Conservation (phyloP, 2,113 vertebrate genomes). For the Chaetops frenatus region DNA sequence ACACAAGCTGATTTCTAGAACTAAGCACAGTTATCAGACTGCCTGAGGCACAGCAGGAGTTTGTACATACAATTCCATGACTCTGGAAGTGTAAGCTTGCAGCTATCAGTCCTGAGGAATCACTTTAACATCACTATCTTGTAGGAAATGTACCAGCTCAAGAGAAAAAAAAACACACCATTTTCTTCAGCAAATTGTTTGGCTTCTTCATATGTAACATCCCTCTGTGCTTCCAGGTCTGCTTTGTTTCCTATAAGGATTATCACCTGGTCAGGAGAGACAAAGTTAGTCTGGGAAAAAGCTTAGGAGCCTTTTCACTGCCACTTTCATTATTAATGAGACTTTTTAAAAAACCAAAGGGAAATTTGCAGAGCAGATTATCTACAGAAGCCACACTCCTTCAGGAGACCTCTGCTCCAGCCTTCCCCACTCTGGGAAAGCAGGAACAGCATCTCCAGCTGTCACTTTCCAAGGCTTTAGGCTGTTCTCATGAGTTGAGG, state of each 20-base stretch:
- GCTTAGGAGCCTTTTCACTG: not conserved
- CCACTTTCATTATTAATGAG: not conserved
- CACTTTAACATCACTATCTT: not conserved
- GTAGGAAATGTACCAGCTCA: not conserved
- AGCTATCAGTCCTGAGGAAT: not conserved
- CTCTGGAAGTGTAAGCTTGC: not conserved
- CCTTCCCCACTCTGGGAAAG: not conserved
- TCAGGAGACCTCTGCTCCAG: not conserved
- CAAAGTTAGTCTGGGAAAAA: not conserved
- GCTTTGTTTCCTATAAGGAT: conserved; percentile 99
- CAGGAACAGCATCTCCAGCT: not conserved
- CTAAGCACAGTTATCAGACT: not conserved
- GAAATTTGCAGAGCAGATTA: not conserved
- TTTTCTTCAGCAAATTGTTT: conserved; percentile 99
- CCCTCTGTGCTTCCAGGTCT: conserved; percentile 95
- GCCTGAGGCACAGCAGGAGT: not conserved
- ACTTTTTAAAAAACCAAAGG: not conserved
- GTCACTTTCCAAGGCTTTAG: not conserved
- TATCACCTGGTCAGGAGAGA: conserved; percentile 83
- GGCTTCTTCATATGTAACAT: conserved; percentile 98
- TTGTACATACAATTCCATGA: not conserved
- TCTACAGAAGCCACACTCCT: not conserved
- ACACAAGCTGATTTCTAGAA: not conserved
- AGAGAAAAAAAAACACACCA: conserved; percentile 71
- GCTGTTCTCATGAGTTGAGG: not conserved